Base-by-base conservation (phyloP, 2,113 vertebrate species). In the Lichenostomus cassidix region DNA sequence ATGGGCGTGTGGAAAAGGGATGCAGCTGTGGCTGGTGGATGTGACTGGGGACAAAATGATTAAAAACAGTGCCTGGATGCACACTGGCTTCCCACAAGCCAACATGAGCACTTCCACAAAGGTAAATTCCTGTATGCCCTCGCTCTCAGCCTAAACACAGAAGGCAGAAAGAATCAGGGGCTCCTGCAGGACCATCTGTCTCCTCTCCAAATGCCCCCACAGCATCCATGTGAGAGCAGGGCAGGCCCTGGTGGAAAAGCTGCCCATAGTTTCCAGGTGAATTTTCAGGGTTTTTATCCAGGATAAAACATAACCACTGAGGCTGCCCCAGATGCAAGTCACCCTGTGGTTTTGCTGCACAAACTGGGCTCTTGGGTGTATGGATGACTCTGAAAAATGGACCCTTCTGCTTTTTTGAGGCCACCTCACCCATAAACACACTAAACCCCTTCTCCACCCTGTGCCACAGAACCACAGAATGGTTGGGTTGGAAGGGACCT, bases 61-160 rank as follows among this genome's bases (percentile, higher is more conserved):
- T 47, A 60, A 37, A 87, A 78, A 12, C 0, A 0, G 29, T 47
- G 59, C 39, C 42, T 31, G 33, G 29, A 52, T 69, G 8, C 14
- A 55, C n/a, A 25, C 7, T 25, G 29, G 19, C 24, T 55, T 52
- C 49, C 42, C 53, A 71, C n/a, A 87, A 58, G 22, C 20, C 62
- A 84, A 33, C 0, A 0, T 1, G 28, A 67, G 56, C 0, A 1
- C 33, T 59, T 63, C 18, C 33, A 39, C 29, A 28, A 24, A 76
- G 33, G 28, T 22, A 27, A 89, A 55, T 4, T 2, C 22, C 35
- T 25, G 9, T 5, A 12, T 33, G 12, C 6, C 58, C 55, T 46
- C 7, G 0, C 31, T 23, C 10, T 6, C 33, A 63, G 74, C 12
- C 42, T n/a, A 16, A 88, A 75, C 3, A 35, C 8, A 70, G 60